Base-by-base conservation (phyloP, 2,113 vertebrate genomes). In the Haplotaxodon microlepis region DNA sequence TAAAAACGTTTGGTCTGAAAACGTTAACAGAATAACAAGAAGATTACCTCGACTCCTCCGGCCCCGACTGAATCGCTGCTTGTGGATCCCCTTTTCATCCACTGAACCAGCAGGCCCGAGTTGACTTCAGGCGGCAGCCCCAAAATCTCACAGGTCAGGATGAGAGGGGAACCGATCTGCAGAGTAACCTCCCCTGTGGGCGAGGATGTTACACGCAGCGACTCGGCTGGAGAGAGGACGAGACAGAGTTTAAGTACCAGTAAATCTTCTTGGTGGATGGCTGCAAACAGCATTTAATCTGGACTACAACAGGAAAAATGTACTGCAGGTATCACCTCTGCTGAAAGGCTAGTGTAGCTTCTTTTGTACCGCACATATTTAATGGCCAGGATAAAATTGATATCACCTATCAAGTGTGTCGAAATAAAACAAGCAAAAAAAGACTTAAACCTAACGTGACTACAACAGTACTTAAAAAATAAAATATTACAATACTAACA, bases 141-240 rank as follows among this genome's bases (percentile, higher is more conserved):
- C 7, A 95, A 90, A 85, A 98, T 96, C 1, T 97, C 95, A 51
- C 97, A 98, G 1, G 90, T 95, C 12, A 97, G 96, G 9, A 95
- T 96, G 19, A 96, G 97, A 45, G 96, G 97, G 1, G 96, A 93
- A 1, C 96, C 96, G 0, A 94, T 84, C 82, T 95, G 96, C 73
- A 96, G 93, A 31, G 93, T 94, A 56, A 97, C 93, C 11, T 90
- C 91, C 4, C 94, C 94, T 8, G 8, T 86, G 4, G 98, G 97
- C 1, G 86, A 90, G 3, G 97, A 96, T 0, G 92, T 92, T 31
- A 98, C 97, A 0, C 92, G 94, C 86, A 98, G 88, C 50, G 96
- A 96, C 83, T 96, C 97, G 8, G 95, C 98, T 98, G 85, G 24
- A 89, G 86, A 50, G 82, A 42, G 17, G 56, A 56, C 80, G 13